These are phyloP conservation scores for Oostethus manadensis DNA, from an alignment of 2,113 vertebrate species.

Conservation along the genomic window DNA sequence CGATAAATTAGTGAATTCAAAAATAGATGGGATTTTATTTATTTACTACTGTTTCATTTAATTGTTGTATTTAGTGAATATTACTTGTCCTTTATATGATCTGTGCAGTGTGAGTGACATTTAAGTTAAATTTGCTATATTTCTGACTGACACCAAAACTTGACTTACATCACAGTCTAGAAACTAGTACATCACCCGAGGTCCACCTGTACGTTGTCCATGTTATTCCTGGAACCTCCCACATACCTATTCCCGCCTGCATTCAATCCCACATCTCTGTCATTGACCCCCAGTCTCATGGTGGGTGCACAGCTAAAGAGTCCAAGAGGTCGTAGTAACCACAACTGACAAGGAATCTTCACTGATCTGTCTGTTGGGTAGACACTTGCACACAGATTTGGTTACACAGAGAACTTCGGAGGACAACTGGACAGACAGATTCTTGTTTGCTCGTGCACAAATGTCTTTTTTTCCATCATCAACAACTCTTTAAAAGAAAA, in stretches of 20 bases:
- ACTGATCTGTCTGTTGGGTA: constrained; percentile 72
- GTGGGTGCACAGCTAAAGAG: constrained; percentile 80
- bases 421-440: constrained; percentile 31
- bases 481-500: no score
- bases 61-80: no score
- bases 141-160: no score
- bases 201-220: no score
- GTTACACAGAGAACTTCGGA: constrained; percentile 80
- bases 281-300: constrained; percentile 76
- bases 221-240: background rate
- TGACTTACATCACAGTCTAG: no score
- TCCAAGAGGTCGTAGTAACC: constrained; percentile 79
- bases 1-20: no score
- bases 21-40: no score
- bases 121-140: no score
- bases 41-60: no score
- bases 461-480: background rate
- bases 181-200: no score
- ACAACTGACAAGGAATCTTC: constrained; percentile 83
- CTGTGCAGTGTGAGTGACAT: no score
- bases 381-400: constrained; percentile 77
- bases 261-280: constrained; percentile 33
- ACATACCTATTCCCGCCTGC: constrained; percentile 25
- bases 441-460: background rate
- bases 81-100: no score